phyloP scores from a whole-genome alignment of 2,797 vertebrate genomes.

The Argyrosomus regius region DNA sequence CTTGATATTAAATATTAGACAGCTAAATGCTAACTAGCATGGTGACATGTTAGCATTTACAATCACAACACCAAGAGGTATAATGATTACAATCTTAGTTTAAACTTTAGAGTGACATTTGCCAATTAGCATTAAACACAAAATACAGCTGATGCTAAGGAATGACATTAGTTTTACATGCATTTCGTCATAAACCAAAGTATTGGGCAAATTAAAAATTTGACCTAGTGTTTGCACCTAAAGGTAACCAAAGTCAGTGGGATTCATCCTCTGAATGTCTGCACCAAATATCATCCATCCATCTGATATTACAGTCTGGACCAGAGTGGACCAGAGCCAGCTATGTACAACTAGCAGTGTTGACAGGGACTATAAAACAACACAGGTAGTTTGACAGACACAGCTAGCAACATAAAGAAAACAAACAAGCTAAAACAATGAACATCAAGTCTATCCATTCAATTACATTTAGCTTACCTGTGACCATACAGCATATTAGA shows the following conservation, averaged over 20 bases:
- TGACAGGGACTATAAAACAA: not conserved
- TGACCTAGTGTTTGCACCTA: not conserved
- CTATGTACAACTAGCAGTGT: not conserved
- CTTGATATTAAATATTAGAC: slow-evolving; percentile 9
- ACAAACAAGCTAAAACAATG: not conserved
- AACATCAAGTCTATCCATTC: not conserved
- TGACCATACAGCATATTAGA: slow-evolving; percentile 8
- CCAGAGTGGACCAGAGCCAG: not conserved
- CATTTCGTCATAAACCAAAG: not conserved
- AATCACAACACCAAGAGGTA: not conserved
- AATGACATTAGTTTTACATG: not conserved
- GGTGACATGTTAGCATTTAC: not conserved
- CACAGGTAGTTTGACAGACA: not conserved
- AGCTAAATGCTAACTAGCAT: not conserved
- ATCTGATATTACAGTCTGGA: not conserved
- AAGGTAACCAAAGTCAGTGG: not conserved
- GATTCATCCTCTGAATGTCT: not conserved
- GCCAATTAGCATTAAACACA: not conserved
- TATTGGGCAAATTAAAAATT: no score
- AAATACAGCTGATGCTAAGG: not conserved
- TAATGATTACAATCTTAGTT: not conserved
- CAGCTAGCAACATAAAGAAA: not conserved
- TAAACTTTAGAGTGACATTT: not conserved
- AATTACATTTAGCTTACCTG: slow-evolving; percentile 10
- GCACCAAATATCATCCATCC: not conserved